Conservation (phyloP, 2,797 vertebrate species). For the Acomys russatus region DNA sequence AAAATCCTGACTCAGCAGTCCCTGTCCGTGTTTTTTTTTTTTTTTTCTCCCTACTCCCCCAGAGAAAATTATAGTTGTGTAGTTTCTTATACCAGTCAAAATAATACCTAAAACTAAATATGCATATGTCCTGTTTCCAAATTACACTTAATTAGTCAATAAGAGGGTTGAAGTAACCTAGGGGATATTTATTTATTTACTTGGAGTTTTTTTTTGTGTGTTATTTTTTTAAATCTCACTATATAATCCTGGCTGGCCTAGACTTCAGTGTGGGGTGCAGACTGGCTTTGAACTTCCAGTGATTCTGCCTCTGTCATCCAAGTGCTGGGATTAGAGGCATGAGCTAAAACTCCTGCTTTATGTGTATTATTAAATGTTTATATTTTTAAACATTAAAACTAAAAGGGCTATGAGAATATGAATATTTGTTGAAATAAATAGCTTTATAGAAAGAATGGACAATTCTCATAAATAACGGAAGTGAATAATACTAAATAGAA, state of each 20-base stretch:
- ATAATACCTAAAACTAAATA: conserved; percentile 14
- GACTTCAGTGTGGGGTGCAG: background rate
- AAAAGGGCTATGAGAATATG: background rate
- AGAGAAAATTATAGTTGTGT: conserved; percentile 12
- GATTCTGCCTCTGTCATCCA: background rate
- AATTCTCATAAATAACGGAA: background rate
- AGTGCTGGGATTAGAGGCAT: background rate
- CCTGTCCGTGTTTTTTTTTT: background rate
- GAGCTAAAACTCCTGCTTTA: background rate
- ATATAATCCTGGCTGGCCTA: background rate
- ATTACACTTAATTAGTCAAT: background rate
- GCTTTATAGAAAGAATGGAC: background rate
- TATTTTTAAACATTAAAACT: background rate
- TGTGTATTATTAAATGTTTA: background rate
- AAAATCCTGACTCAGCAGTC: background rate
- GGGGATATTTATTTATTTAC: background rate
- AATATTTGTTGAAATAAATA: background rate
- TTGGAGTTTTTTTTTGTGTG: background rate
- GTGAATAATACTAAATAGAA: background rate
- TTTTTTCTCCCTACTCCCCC: background rate
- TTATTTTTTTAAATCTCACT: background rate
- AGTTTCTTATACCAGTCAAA: background rate
- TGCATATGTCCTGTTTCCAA: background rate
- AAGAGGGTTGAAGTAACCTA: conserved; percentile 17
- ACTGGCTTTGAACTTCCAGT: background rate